phyloP scores from a whole-genome alignment of 1,140 invertebrate genomes.

The Megathymus violae region DNA sequence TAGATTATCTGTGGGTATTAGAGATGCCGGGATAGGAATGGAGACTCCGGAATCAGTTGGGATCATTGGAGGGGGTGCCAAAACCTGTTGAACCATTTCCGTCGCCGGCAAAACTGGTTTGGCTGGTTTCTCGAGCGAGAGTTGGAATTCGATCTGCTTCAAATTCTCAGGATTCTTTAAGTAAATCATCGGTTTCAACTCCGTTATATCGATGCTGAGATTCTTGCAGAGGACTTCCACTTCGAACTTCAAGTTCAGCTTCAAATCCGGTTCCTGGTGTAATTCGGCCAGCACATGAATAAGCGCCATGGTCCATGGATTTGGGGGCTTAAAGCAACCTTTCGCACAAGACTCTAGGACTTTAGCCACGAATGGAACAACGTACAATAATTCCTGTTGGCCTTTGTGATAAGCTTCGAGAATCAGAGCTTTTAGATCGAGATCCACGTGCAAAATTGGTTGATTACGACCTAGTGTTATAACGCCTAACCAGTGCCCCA shows the following conservation, averaged over 20 bases:
- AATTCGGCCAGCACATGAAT: constrained; percentile 98
- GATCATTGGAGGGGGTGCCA: constrained; percentile 68
- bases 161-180: constrained; percentile 92
- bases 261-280: constrained; percentile 97
- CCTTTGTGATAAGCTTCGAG: constrained; percentile 99
- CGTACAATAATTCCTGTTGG: constrained; percentile 97
- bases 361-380: constrained; percentile 99
- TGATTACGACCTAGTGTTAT: constrained; percentile 98
- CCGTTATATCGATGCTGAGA: constrained; percentile 93
- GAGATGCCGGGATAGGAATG: constrained; percentile 64
- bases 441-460: constrained; percentile 95
- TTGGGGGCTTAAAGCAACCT: constrained; percentile 97
- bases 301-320: constrained; percentile 99
- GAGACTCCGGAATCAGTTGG: constrained; percentile 41
- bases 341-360: constrained; percentile 97
- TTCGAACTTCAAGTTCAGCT: constrained; percentile 98
- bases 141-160: constrained; percentile 90
- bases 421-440: constrained; percentile 96
- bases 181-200: constrained; percentile 91
- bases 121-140: constrained; percentile 89
- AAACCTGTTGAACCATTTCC: constrained; percentile 67
- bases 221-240: constrained; percentile 99
- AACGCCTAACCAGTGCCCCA: constrained; percentile 99
- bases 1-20: constrained; percentile 72
- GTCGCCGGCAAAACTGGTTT: constrained; percentile 71